Base-by-base conservation (phyloP, 1,140 invertebrate species). In the Drosophila arizonae region DNA sequence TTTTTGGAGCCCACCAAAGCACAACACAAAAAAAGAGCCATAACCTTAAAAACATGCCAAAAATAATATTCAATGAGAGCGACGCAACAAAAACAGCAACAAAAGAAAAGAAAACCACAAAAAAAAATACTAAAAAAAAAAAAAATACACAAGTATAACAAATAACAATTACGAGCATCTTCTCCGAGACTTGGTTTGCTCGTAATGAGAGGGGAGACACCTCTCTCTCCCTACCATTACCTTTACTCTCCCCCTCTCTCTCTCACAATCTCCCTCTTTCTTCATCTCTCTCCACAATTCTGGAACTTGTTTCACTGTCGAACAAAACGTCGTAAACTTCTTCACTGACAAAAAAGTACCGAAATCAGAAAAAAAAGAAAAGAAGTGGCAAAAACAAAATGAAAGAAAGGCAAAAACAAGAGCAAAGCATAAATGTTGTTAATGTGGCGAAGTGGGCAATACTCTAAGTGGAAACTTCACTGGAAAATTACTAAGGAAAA, bases 41-140 rank as follows among this genome's bases (percentile, higher is more conserved):
- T 79, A 88, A 61, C 48, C 72, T 64, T 50, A 24, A 71, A 72
- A 87, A 88, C 79, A 87, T 79, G 82, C 82, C 82, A 87, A 87
- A 87, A 87, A 87, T 87, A 87, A 88, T 87, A 87, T 70, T 86
- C 76, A 87, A 82, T 76, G 62, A 56, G 70, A 60, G 71, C 64
- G 55, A 43, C 41, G 41, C 41, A 15, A 33, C 58, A 26, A 26
- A 56, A 66, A 39, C 64, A 54, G 6, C 28, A 30, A 30, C 28
- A 30, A 4, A 5, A 30, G 21, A 30, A 54, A 64, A 57, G 41
- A 50, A 54, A 73, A 73, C 46, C 39, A 61, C 24, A 61, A 15
- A 58, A 61, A 15, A 58, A 61, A 61, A 58, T 17, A 17, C 17
- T 17, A 17, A 17, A 17, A 17, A 17, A 17, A n/a, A 60, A 55